Base-by-base conservation (phyloP, 2,888 invertebrate species). In the Spodoptera littoralis region DNA sequence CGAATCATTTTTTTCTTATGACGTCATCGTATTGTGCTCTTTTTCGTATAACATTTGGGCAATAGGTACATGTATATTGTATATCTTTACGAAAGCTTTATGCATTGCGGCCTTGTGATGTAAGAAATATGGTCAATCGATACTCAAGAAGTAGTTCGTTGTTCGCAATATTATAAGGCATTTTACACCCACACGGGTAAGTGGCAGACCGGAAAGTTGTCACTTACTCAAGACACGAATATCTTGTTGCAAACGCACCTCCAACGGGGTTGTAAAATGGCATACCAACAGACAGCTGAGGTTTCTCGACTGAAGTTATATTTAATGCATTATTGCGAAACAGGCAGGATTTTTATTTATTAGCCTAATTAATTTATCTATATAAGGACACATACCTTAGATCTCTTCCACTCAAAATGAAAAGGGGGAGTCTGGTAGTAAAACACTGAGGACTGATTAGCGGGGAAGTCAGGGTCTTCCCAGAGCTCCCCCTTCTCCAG, bases 371-470 rank as follows among this genome's bases (percentile, higher is more conserved):
- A 36, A 36, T 36, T 6, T n/a, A 49, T 9, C 12, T 11, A 47
- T 42, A 11, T 18, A 11, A 30, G 46, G 9, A 36, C 1, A 75
- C 72, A 92, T 94, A 97, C 98, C 96, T 96, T 97, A 2, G 98
- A 97, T 81, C 98, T 95, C 86, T 97, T 98, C 98, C 98, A 98
- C 67, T 97, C 96, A 86, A 98, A 98, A 84, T 98, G 97, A 90
- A 98, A 98, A 0, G 98, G 98, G n/a, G 98, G 98, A 12, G 98
- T 98, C 91, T 98, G 98, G 91, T 98, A 98, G 89, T 98, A 98
- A 89, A 98, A 98, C 8, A 98, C 98, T 2, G 98, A 98, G 5
- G 97, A 95, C 91, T 98, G 98, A 9, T 97, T 96, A 3, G 98
- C 98, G 3, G 98, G 97, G 92, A 98, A 98, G 89, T 98, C 98